Conservation (phyloP, 1,140 invertebrate species). For the Centruroides sculpturatus region DNA sequence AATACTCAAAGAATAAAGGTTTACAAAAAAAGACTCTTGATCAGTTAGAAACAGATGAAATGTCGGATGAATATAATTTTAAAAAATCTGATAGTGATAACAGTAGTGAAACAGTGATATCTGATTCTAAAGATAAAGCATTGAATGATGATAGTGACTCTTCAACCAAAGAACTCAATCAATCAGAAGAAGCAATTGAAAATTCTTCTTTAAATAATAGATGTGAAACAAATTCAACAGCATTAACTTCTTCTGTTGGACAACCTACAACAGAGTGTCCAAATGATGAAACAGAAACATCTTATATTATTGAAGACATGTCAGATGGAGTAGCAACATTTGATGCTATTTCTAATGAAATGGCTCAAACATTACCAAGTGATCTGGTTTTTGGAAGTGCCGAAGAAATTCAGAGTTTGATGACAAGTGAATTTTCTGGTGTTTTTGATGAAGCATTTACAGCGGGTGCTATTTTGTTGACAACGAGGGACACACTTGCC, state of each 20-base stretch:
- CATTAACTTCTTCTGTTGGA: too few relatives aligned
- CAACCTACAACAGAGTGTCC: too few relatives aligned
- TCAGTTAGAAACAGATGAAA: conserved; percentile 10
- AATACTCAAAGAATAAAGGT: conserved; percentile 10
- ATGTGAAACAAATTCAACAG: too few relatives aligned
- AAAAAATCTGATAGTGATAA: too few relatives aligned
- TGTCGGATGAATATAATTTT: too few relatives aligned
- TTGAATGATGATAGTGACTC: too few relatives aligned
- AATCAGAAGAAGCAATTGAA: background rate
- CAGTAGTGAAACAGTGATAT: too few relatives aligned
- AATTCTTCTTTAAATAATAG: background rate
- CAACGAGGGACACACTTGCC: conserved; percentile 4
- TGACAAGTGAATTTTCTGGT: conserved; percentile 11
- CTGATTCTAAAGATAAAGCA: too few relatives aligned
- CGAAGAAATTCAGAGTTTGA: conserved; percentile 10
- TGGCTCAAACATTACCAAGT: conserved; percentile 2
- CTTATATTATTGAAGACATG: conserved; percentile 7
- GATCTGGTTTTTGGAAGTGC: conserved; percentile 8
- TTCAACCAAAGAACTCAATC: background rate
- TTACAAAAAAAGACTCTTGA: conserved; percentile 16
- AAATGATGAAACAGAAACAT: background rate
- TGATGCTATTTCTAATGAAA: conserved; percentile 1
- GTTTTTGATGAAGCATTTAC: conserved; percentile 14
- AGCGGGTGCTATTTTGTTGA: conserved; percentile 9
- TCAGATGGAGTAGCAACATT: background rate